Evolutionary conservation across 2,888 invertebrate genomes (phyloP).

Genomic region (Malacosoma neustria): DNA sequence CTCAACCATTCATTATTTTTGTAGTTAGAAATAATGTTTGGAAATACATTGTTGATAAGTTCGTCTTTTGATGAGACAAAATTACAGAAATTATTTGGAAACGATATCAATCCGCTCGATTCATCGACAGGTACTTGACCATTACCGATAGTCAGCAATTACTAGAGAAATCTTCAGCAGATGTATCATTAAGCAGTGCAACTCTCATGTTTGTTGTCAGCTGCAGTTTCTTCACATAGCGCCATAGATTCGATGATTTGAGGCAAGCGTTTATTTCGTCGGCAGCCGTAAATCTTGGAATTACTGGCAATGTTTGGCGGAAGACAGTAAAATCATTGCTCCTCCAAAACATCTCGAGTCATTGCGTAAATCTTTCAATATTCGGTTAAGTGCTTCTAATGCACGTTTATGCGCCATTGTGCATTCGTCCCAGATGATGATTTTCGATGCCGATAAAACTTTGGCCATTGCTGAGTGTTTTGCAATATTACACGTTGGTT

Average conservation of each 20-base stretch:
- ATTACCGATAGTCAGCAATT: slow-evolving; percentile 33
- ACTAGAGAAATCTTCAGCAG: slow-evolving; percentile 27
- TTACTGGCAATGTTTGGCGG: too few relatives aligned
- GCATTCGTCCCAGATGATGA: slow-evolving; percentile 12
- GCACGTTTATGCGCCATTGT: slow-evolving; percentile 11
- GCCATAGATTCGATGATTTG: too few relatives aligned
- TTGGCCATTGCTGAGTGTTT: slow-evolving; percentile 13
- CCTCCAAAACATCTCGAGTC: slow-evolving; percentile 13
- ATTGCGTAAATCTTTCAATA: slow-evolving; percentile 13
- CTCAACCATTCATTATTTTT: slow-evolving; percentile 19
- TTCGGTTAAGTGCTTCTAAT: slow-evolving; percentile 16
- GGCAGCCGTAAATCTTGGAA: too few relatives aligned
- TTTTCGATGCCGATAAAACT: slow-evolving; percentile 12
- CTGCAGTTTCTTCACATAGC: too few relatives aligned
- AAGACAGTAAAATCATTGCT: too few relatives aligned
- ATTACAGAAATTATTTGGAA: slow-evolving; percentile 29
- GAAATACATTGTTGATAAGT: slow-evolving; percentile 16
- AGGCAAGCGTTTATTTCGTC: too few relatives aligned
- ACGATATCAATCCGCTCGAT: slow-evolving; percentile 26
- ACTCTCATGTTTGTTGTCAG: slow-evolving; percentile 12
- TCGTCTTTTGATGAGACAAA: slow-evolving; percentile 16
- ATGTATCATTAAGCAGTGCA: slow-evolving; percentile 14
- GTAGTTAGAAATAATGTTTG: slow-evolving; percentile 14
- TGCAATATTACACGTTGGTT: slow-evolving; percentile 19
- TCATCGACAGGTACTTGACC: slow-evolving; percentile 14